Percentiles rank a stretch among this genome's conserved stretches.
These are phyloP conservation scores for Neoascia interrupta DNA, from an alignment of 2,888 invertebrate species.

Conservation along the genomic window DNA sequence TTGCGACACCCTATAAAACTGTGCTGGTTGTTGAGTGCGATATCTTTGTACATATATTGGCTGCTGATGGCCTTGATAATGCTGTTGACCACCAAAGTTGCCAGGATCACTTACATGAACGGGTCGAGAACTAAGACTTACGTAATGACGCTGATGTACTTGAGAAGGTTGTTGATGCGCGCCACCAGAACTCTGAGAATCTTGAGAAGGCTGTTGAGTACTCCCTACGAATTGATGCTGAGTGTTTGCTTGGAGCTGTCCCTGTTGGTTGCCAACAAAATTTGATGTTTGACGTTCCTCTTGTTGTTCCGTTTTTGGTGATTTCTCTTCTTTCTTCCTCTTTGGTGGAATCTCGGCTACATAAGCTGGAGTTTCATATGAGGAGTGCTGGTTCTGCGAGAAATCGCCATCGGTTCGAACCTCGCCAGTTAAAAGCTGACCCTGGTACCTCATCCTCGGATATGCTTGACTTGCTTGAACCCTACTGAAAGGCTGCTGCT, in stretches of 20 bases:
- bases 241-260: neutral
- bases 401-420: conserved; percentile 10
- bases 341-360: conserved; percentile 30
- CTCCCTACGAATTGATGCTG: conserved; percentile 34
- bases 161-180: conserved; percentile 53
- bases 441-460: conserved; percentile 61
- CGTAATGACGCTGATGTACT: conserved; percentile 55
- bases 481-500: conserved; percentile 12
- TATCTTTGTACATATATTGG: too few species aligned
- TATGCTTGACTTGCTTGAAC: conserved; percentile 12
- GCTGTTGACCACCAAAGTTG: too few species aligned
- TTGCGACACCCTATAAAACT: too few species aligned
- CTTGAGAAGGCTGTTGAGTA: conserved; percentile 44
- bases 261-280: too few species aligned
- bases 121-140: conserved; percentile 28
- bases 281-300: neutral
- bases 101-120: too few species aligned
- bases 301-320: neutral
- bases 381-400: neutral
- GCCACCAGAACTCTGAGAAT: conserved; percentile 39
- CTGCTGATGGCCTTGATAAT: neutral
- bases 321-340: too few species aligned
- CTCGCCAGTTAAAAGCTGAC: conserved; percentile 40
- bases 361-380: conserved; percentile 21
- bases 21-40: too few species aligned